These are phyloP conservation scores for Danaus melanippus DNA, from an alignment of 1,140 invertebrate genomes.

Conservation along the genomic window DNA sequence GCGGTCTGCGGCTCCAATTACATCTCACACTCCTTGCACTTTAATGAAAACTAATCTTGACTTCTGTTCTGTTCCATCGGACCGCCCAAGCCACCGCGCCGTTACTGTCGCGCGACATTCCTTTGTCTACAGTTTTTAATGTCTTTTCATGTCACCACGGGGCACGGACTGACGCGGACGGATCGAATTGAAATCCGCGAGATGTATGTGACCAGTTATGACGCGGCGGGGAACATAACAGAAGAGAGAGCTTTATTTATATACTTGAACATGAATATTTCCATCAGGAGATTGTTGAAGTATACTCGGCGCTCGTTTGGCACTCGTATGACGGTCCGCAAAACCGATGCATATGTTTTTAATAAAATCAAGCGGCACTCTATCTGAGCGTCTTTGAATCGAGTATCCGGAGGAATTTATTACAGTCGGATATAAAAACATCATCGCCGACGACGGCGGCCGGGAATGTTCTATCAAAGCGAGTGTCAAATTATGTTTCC, in stretches of 20 bases:
- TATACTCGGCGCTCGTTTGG: constrained; percentile 31
- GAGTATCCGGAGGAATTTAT: constrained; percentile 54
- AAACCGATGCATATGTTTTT: constrained; percentile 42
- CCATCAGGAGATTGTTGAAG: constrained; percentile 15
- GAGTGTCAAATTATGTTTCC: constrained; percentile 57
- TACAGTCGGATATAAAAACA: constrained; percentile 44
- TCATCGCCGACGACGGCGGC: constrained; percentile 39
- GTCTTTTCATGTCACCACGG: too few species aligned
- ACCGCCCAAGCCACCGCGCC: too few species aligned
- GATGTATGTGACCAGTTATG: neutral
- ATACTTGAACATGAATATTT: constrained; percentile 7
- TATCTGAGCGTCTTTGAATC: constrained; percentile 29
- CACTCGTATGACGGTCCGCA: constrained; percentile 30
- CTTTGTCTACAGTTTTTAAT: too few species aligned
- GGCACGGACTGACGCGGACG: too few species aligned
- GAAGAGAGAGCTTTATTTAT: constrained; percentile 17
- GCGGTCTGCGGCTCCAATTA: constrained; percentile 25
- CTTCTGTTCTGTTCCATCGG: too few species aligned
- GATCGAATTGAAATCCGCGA: too few species aligned
- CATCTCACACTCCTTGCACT: constrained; percentile 6
- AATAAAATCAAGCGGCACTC: constrained; percentile 45
- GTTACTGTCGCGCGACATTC: too few species aligned
- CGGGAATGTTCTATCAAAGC: constrained; percentile 45
- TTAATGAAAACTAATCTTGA: too few species aligned
- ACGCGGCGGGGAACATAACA: constrained; percentile 12